These are phyloP conservation scores for Alfaro cultratus DNA, from an alignment of 2,797 vertebrate species.

Conservation along the genomic window DNA sequence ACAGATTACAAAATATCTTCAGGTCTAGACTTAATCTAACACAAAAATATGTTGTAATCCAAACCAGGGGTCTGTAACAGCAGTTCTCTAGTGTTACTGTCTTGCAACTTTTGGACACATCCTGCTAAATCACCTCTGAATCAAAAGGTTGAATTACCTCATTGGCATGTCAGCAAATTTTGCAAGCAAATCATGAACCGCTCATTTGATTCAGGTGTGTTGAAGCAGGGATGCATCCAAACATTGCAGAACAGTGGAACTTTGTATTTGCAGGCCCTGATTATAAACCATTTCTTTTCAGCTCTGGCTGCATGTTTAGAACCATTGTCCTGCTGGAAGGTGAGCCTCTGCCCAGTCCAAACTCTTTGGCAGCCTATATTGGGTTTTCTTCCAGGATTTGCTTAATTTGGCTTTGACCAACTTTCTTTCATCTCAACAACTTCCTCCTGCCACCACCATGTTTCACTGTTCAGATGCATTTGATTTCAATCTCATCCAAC, in stretches of 20 bases:
- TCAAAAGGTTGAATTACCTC: too few species aligned
- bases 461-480: neutral
- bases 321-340: too few species aligned
- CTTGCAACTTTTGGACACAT: neutral
- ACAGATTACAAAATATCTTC: neutral
- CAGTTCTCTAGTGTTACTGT: neutral
- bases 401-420: neutral
- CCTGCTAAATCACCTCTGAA: neutral
- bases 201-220: neutral
- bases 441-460: neutral
- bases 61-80: neutral
- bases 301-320: neutral
- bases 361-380: neutral
- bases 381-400: neutral
- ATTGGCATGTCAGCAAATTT: too few species aligned
- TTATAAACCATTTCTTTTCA: neutral
- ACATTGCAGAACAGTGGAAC: neutral
- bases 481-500: neutral
- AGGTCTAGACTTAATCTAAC: neutral
- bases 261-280: neutral
- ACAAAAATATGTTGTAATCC: neutral
- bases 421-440: neutral
- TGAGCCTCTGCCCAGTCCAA: too few species aligned
- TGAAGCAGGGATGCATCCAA: neutral
- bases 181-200: neutral